Evolutionary conservation across 2,113 vertebrate species (phyloP).

Genomic region (Cochlearius cochlearius): DNA sequence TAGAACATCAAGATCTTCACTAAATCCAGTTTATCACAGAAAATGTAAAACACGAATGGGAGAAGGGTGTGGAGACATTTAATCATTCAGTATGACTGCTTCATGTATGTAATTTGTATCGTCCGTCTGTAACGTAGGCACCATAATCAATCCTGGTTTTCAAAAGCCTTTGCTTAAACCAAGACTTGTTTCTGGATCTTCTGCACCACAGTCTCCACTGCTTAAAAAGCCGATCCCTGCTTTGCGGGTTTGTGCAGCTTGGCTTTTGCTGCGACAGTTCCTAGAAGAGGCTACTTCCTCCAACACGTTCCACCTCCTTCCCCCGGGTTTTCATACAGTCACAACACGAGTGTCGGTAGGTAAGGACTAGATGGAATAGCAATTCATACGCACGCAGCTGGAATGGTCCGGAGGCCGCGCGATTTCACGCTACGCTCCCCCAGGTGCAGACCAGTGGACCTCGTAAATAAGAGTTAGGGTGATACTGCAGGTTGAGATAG

Average conservation of each 20-base stretch:
- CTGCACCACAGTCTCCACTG: background rate
- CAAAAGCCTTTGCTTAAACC: background rate
- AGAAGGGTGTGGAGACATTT: background rate
- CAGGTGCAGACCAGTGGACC: background rate
- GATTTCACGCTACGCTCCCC: rapidly evolving
- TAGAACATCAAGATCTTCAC: background rate
- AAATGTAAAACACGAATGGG: background rate
- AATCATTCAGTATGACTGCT: background rate
- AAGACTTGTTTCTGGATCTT: background rate
- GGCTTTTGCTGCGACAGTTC: background rate
- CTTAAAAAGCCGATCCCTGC: background rate
- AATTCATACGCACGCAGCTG: rapidly evolving
- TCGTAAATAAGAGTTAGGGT: rapidly evolving
- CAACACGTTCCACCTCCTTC: background rate
- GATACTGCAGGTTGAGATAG: background rate
- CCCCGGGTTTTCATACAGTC: background rate
- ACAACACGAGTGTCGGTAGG: rapidly evolving
- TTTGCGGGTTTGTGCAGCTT: background rate
- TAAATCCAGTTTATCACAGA: background rate
- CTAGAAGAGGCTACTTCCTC: background rate
- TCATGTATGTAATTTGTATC: background rate
- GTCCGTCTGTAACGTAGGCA: background rate
- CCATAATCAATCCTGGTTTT: background rate
- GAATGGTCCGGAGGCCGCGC: background rate
- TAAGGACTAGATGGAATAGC: rapidly evolving